Conservation (phyloP, 2,888 invertebrate genomes). For the Acleris cristana region DNA sequence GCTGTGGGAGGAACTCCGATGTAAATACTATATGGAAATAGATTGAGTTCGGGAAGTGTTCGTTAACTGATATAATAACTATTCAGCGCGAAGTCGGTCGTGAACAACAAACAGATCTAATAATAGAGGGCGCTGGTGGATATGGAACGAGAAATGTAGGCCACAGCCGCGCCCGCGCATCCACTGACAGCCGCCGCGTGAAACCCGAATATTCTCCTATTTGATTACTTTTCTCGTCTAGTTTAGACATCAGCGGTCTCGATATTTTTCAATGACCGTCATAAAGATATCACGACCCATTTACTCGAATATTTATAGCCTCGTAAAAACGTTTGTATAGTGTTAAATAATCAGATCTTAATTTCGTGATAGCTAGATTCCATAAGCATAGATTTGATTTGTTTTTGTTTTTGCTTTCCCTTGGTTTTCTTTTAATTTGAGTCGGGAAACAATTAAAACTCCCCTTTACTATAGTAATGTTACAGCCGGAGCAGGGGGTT, state of each 20-base stretch:
- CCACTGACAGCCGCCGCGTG: conserved; percentile 27
- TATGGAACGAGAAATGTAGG: conserved; percentile 78
- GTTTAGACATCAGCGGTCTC: conserved; percentile 18
- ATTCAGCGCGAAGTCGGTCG: conserved; percentile 57
- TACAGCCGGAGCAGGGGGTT: conserved; percentile 23
- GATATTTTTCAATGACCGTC: conserved; percentile 23
- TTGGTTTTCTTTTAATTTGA: conserved; percentile 7
- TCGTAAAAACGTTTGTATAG: conserved; percentile 1
- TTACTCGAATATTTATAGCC: conserved; percentile 29
- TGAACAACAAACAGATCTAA: conserved; percentile 73
- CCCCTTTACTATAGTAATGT: conserved; percentile 27
- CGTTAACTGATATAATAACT: conserved; percentile 16
- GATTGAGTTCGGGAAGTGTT: conserved; percentile 16
- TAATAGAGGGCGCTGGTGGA: conserved; percentile 76
- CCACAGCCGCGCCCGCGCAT: conserved; percentile 71
- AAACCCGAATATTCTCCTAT: conserved; percentile 3
- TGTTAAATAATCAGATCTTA: not conserved
- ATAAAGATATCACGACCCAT: conserved; percentile 33
- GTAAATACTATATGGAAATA: not conserved
- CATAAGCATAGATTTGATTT: not conserved
- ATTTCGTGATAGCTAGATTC: not conserved
- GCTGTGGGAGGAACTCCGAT: not conserved
- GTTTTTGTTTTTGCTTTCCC: conserved; percentile 1
- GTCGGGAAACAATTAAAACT: conserved; percentile 17
- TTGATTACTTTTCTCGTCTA: conserved; percentile 13